Evolutionary conservation across 1,140 invertebrate genomes (phyloP).

Genomic region (Eciton burchellii): DNA sequence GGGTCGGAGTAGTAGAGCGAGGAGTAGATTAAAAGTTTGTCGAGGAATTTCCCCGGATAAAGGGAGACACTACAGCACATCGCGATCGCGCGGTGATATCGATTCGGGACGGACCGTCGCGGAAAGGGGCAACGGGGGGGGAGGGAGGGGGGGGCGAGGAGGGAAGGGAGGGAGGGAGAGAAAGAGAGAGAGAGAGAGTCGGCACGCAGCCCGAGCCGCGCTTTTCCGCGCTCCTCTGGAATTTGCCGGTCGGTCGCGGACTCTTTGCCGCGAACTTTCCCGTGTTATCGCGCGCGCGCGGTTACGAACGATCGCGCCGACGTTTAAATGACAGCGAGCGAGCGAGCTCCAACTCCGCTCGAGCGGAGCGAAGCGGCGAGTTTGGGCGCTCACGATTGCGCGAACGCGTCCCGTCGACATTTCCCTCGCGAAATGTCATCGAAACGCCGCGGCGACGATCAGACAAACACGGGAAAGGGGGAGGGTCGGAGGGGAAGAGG

Average conservation of each 20-base stretch:
- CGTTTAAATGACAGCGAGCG: slow-evolving; percentile 43
- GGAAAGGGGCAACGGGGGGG: too few relatives aligned
- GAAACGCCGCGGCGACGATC: background rate
- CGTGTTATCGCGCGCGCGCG: slow-evolving; percentile 40
- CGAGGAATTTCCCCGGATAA: slow-evolving; percentile 60
- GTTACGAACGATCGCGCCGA: slow-evolving; percentile 55
- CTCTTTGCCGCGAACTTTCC: too few relatives aligned
- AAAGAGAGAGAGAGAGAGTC: too few relatives aligned
- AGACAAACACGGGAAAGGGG: background rate
- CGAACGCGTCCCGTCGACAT: slow-evolving; percentile 32
- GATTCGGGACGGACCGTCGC: slow-evolving; percentile 43
- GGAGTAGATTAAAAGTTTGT: slow-evolving; percentile 69
- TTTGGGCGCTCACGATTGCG: slow-evolving; percentile 27
- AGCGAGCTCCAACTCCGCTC: slow-evolving; percentile 41
- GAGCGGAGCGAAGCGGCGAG: slow-evolving; percentile 8
- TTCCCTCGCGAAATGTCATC: slow-evolving; percentile 49
- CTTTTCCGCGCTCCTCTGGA: too few relatives aligned
- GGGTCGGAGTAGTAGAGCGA: slow-evolving; percentile 12
- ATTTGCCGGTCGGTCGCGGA: too few relatives aligned
- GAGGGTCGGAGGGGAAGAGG: background rate
- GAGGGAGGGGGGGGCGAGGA: too few relatives aligned
- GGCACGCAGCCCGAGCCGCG: too few relatives aligned
- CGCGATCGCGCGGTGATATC: slow-evolving; percentile 52
- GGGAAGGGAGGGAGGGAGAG: too few relatives aligned
- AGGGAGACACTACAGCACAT: slow-evolving; percentile 51